Evolutionary conservation across 2,888 invertebrate genomes (phyloP).

Genomic region (Galerucella calmariensis): DNA sequence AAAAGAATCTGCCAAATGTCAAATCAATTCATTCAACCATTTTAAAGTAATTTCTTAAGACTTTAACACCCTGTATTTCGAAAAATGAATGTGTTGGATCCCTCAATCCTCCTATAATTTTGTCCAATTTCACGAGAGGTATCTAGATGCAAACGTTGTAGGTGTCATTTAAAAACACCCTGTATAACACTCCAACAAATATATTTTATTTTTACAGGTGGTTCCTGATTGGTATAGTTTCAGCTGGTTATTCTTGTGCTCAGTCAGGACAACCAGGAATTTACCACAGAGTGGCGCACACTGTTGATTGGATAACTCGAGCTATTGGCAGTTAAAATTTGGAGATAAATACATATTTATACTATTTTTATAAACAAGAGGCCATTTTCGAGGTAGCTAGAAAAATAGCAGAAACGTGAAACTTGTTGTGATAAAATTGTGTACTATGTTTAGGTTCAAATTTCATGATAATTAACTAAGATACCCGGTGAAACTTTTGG

Average conservation of each 20-base stretch:
- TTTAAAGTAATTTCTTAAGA: no score
- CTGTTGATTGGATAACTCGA: conserved; percentile 91
- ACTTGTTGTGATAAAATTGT: conserved; percentile 3
- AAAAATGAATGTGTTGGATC: no score
- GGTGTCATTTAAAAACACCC: no score
- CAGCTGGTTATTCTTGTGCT: conserved; percentile 94
- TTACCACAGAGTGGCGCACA: conserved; percentile 89
- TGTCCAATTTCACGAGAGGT: no score
- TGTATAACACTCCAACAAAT: background rate
- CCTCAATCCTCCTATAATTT: no score
- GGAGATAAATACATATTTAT: background rate
- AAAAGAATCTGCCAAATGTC: no score
- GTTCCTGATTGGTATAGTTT: conserved; percentile 87
- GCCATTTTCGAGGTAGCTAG: background rate
- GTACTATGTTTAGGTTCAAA: background rate
- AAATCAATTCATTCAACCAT: no score
- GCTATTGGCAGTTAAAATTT: conserved; percentile 65
- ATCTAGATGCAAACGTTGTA: no score
- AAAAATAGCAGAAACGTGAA: background rate
- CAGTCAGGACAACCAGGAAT: conserved; percentile 94
- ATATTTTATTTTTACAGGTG: conserved; percentile 67
- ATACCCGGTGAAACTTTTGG: no score
- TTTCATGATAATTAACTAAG: no score
- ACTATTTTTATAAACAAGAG: background rate
- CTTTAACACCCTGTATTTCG: no score